Evolutionary conservation across 2,888 invertebrate genomes (phyloP).

Genomic region (Palloptera scutellata): DNA sequence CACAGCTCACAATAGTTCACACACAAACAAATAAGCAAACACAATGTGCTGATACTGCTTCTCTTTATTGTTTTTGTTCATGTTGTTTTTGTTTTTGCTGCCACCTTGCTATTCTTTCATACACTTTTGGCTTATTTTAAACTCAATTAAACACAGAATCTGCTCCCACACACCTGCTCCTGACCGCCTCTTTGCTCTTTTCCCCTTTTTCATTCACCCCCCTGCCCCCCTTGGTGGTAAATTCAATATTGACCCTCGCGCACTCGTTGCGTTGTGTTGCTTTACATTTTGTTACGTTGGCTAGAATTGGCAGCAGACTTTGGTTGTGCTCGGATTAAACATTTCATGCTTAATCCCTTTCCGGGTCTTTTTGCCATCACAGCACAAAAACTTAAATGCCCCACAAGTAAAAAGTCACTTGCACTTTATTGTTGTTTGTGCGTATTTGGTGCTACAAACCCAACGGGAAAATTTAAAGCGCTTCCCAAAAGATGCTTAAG

Average conservation of each 20-base stretch:
- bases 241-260: not conserved
- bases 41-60: not conserved
- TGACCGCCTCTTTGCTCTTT: not conserved
- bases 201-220: not conserved
- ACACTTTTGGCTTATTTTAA: slow-evolving; percentile 34
- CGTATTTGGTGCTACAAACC: not conserved
- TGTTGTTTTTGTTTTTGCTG: not conserved
- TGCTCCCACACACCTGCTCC: slow-evolving; percentile 12
- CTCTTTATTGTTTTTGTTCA: not conserved
- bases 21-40: no score
- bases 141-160: slow-evolving; percentile 37
- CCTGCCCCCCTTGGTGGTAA: not conserved
- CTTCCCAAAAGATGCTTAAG: not conserved
- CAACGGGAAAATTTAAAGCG: slow-evolving; percentile 3
- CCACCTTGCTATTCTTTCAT: slow-evolving; percentile 4
- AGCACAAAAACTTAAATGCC: not conserved
- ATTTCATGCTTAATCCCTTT: slow-evolving; percentile 16
- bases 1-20: no score
- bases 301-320: not conserved
- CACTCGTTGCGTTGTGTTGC: no score
- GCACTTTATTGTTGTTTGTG: slow-evolving; percentile 14
- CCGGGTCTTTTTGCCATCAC: slow-evolving; percentile 8
- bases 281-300: no score
- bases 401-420: slow-evolving; percentile 12
- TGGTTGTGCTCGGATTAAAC: slow-evolving; percentile 18